These are phyloP conservation scores for Cheilosia impressa DNA, from an alignment of 2,888 invertebrate species.

Conservation along the genomic window DNA sequence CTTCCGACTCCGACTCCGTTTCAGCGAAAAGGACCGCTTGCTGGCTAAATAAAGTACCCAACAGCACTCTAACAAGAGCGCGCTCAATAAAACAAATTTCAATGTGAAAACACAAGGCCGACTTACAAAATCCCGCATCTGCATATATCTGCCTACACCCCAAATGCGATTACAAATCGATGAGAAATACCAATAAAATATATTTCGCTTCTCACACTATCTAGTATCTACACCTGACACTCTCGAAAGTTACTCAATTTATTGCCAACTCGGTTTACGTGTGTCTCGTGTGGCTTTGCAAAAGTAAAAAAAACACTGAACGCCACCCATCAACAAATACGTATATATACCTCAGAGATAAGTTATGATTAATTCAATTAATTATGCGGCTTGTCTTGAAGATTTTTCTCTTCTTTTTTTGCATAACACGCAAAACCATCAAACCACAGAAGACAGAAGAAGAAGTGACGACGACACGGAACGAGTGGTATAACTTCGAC, in stretches of 20 bases:
- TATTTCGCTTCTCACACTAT: neutral
- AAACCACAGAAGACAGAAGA: neutral
- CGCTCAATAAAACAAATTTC: neutral
- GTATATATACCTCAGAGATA: constrained; percentile 4
- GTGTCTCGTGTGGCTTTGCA: constrained; percentile 21
- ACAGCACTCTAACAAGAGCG: neutral
- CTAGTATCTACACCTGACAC: too few relatives aligned
- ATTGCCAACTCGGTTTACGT: constrained; percentile 9
- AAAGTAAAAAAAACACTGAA: constrained; percentile 20
- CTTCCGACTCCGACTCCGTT: too few relatives aligned
- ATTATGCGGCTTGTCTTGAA: constrained; percentile 10
- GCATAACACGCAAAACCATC: constrained; percentile 38
- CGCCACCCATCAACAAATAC: constrained; percentile 1
- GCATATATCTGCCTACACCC: neutral
- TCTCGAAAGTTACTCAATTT: constrained; percentile 38
- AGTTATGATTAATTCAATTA: constrained; percentile 29
- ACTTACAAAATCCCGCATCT: constrained; percentile 43
- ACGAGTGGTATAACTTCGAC: neutral
- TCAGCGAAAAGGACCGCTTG: too few relatives aligned
- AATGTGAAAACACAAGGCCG: constrained; percentile 42
- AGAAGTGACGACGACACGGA: neutral
- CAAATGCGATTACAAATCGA: constrained; percentile 40
- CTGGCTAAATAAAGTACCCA: neutral
- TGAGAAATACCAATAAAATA: constrained; percentile 1
- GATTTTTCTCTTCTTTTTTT: constrained; percentile 3